Evolutionary conservation across 2,113 vertebrate genomes (phyloP).

Genomic region (Dicrurus megarhynchus): DNA sequence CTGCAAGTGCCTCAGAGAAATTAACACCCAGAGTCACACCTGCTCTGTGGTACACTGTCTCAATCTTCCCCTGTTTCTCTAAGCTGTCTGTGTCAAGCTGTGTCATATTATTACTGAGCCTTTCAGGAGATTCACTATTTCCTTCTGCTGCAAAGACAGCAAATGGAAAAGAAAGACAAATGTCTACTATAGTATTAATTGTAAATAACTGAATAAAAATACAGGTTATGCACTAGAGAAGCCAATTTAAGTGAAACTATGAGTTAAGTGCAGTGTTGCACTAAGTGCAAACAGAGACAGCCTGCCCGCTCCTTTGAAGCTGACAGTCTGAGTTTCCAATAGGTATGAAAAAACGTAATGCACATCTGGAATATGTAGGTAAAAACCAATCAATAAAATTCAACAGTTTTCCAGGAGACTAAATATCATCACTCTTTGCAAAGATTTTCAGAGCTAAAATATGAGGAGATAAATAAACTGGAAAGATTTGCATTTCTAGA

Average conservation of each 20-base stretch:
- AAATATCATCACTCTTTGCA: neutral
- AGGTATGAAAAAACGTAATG: neutral
- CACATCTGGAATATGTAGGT: neutral
- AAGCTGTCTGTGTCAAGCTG: conserved; percentile 32
- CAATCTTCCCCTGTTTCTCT: neutral
- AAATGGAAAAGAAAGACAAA: neutral
- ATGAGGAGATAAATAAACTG: neutral
- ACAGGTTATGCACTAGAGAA: neutral
- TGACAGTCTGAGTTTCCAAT: neutral
- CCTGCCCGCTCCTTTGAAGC: neutral
- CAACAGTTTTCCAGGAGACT: neutral
- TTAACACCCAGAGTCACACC: neutral
- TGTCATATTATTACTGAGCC: neutral
- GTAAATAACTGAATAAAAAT: neutral
- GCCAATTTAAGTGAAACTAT: neutral
- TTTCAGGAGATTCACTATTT: conserved; percentile 9
- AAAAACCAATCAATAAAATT: neutral
- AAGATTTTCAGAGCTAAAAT: neutral
- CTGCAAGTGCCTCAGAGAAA: neutral
- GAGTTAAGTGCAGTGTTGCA: neutral
- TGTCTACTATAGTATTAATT: neutral
- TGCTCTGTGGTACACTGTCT: neutral
- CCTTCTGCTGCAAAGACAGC: neutral
- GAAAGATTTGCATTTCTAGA: neutral
- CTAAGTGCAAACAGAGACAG: neutral